Evolutionary conservation across 2,888 invertebrate species (phyloP), one percentile per base, ranked within the genome.

Genomic region (Arctia plantaginis): DNA sequence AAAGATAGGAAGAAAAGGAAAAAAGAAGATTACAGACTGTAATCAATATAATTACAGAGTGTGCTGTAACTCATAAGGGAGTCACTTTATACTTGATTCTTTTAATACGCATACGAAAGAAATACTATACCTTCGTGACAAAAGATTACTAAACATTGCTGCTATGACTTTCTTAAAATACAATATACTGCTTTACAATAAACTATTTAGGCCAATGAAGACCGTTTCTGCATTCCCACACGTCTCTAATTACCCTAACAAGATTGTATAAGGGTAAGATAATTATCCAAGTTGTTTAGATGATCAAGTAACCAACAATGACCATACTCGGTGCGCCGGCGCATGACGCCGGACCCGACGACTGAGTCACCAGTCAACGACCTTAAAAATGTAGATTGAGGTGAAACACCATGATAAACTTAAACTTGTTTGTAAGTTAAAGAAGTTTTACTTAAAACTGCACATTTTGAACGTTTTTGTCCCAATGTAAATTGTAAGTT

Each of bases 351-450:
- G 81, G 76, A 67, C 76, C 69, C 51, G 75, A 30, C 76, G 55
- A 39, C 79, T 92, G 92, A 92, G 79, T 91, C 92, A 92, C 76
- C 86, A 88, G 91, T 90, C 91, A 90, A 85, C 89, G 92, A 91
- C 92, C 92, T 92, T 90, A 90, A 73, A 76, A 76, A 81, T 82
- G 80, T 81, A 80, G 82, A 81, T 79, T 86, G 80, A 83, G 82
- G 85, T 80, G 81, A 84, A 73, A 77, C 72, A 72, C 77, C 75
- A 71, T 79, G 75, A 83, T 80, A 71, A 66, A 84, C 66, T 76
- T 72, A 47, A 77, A 73, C 75, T 81, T 85, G 78, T 79, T 85
- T 81, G 73, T 39, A 39, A 79, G 76, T 76, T n/a, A 76, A 66
- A 75, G 62, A 73, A 69, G 75, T 70, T n/a, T 62, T 51, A 27